Conservation (phyloP, 2,888 invertebrate genomes). For the Actias luna region DNA sequence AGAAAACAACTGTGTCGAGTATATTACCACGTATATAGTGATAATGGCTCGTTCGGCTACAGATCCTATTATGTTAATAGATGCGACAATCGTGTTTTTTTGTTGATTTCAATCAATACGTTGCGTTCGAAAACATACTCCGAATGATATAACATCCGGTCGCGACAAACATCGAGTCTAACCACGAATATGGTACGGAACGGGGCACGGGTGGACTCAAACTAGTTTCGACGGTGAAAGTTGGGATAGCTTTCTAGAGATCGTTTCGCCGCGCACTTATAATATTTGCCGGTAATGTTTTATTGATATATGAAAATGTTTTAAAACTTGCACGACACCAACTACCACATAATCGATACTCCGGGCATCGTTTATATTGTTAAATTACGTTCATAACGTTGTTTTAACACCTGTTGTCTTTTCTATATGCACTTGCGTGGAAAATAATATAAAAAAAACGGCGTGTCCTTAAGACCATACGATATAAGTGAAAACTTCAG, state of each 20-base stretch:
- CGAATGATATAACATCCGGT: background rate
- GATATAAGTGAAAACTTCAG: no score
- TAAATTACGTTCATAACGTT: background rate
- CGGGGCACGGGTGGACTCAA: conserved; percentile 28
- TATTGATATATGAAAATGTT: conserved; percentile 18
- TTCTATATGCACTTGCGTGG: no score
- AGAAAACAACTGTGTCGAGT: no score
- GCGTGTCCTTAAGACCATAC: no score
- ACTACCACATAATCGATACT: background rate
- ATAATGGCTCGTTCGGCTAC: no score
- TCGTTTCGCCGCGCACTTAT: conserved; percentile 31
- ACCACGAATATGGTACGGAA: conserved; percentile 17
- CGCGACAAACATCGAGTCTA: background rate
- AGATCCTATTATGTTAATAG: no score
- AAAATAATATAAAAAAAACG: no score
- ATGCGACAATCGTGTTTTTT: no score
- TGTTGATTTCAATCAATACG: background rate
- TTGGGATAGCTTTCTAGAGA: conserved; percentile 38
- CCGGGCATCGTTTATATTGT: conserved; percentile 1
- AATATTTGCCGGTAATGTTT: conserved; percentile 18
- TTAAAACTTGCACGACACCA: conserved; percentile 8
- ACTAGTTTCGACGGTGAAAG: conserved; percentile 54
- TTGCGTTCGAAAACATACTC: no score
- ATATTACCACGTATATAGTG: no score
- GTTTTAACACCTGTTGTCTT: background rate